Base-by-base conservation (phyloP, 2,113 vertebrate genomes). In the Carassius auratus region DNA sequence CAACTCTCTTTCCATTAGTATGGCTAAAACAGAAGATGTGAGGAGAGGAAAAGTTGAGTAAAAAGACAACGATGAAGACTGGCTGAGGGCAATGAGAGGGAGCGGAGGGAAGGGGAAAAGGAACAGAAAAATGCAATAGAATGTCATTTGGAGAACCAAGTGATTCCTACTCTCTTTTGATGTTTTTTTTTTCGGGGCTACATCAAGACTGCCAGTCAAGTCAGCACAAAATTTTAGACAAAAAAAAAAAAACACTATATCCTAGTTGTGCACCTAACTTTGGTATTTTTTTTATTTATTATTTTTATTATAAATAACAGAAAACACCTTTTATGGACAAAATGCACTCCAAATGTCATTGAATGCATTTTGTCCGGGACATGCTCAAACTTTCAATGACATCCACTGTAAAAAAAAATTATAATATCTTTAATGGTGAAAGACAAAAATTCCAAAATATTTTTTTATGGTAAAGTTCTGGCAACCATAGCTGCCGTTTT, bases 11-110 rank as follows among this genome's bases (percentile, higher is more conserved):
- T 69, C 42, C 30, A 76, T 85, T 82, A 69, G 75, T 76, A 81
- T 66, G 59, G 30, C 13, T 17, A 84, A 76, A 81, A 74, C 52
- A 61, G 45, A 81, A 59, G 38, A 50, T 61, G 75, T 50, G 42
- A 48, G 57, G 36, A 6, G 78, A 76, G 45, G 64, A 64, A 66
- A 38, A 88, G 84, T 73, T 76, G 84, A 90, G 85, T 87, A 75
- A 69, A 78, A 62, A 77, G 83, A 87, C 76, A 89, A 87, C 89
- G 87, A 73, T 83, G 62, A 45, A 81, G 61, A 78, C 30, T 30
- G 68, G 74, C 64, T 59, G 79, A 59, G 8, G 30, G 74, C 26
- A 68, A 89, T 30, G 89, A 89, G 85, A 62, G n/a, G 9, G 9
- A 83, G 64, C 30, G 23, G 30, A 71, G 38, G 15, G 13, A 23